These are phyloP conservation scores for Sebastes oblongus DNA, from an alignment of 2,797 vertebrate genomes.

Conservation along the genomic window DNA sequence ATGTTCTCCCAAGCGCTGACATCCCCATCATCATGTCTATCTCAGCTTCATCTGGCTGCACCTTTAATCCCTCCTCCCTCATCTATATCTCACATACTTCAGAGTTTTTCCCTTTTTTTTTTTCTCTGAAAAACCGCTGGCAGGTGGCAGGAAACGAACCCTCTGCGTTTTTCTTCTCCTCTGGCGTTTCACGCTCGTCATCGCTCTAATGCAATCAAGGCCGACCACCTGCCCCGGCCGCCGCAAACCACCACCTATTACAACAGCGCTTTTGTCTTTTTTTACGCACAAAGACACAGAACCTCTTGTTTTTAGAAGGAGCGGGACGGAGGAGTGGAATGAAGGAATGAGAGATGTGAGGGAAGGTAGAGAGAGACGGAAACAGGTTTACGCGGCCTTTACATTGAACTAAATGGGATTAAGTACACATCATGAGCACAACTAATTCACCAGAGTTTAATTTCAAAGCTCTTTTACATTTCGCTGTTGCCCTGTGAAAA, in stretches of 20 bases:
- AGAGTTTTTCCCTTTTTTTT: background rate
- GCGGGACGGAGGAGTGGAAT: background rate
- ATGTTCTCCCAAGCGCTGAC: background rate
- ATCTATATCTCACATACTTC: background rate
- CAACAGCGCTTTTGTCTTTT: conserved; percentile 53
- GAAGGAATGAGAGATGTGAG: conserved; percentile 42
- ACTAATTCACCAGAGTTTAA: background rate
- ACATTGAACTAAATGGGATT: conserved; percentile 2
- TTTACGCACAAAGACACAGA: conserved; percentile 43
- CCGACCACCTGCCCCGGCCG: conserved; percentile 42
- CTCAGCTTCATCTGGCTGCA: conserved; percentile 16
- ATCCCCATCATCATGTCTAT: background rate
- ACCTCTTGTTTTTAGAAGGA: conserved; percentile 33
- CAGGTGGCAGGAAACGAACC: conserved; percentile 38
- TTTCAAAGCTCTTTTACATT: conserved; percentile 27
- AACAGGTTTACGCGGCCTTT: conserved; percentile 11
- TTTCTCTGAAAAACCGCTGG: conserved; percentile 15
- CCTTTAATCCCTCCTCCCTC: conserved; percentile 25
- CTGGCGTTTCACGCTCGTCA: conserved; percentile 39
- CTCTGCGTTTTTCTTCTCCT: conserved; percentile 8
- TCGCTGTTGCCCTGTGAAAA: conserved; percentile 19
- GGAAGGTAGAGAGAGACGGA: conserved; percentile 1
- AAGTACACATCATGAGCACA: background rate
- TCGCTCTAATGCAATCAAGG: conserved; percentile 57
- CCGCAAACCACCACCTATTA: conserved; percentile 39